Base-by-base conservation (phyloP, 2,113 vertebrate genomes). In the Acrocephalus arundinaceus region DNA sequence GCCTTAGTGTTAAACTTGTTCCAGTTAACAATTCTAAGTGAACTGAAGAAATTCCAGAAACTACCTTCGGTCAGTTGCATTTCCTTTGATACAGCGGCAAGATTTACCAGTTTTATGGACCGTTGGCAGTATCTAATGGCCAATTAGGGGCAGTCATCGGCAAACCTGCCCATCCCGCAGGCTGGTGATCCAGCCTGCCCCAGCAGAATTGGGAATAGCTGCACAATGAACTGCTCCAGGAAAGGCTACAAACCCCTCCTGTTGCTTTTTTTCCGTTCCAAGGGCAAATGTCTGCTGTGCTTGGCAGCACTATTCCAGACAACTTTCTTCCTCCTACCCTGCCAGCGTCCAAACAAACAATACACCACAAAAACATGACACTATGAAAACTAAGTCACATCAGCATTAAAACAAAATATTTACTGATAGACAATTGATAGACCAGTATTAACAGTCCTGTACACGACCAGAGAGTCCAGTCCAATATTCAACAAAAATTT, bases 81-180 rank as follows among this genome's bases (percentile, higher is more conserved):
- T 66, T 85, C 55, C 15, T 43, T 27, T 9, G 22, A 46, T 13
- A 9, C 4, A 41, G 13, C 0, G 0, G 10, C 28, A 55, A 23
- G 57, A 54, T 1, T 19, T 10, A 52, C 4, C 17, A 35, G 23
- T n/a, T 74, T 33, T 27, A 63, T 43, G 35, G n/a, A 28, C 24
- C 67, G n/a, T 6, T 45, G n/a, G 52, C 43, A 68, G 13, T 28
- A 14, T n/a, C 31, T 37, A 9, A 6, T 8, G 28, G 31, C 11
- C 33, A 13, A 1, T n/a, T 12, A 33, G 54, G 43, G 35, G 15
- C 35, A 39, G 35, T 3, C 24, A 15, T 37, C 25, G 52, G 35
- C 62, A 43, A 35, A 16, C 0, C 52, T 1, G 4, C 21, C 75
- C 13, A 6, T 31, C 35, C 57, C 66, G 63, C 2, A 2, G 46